phyloP scores from a whole-genome alignment of 1,140 invertebrate species.

The Drosophila bocqueti region DNA sequence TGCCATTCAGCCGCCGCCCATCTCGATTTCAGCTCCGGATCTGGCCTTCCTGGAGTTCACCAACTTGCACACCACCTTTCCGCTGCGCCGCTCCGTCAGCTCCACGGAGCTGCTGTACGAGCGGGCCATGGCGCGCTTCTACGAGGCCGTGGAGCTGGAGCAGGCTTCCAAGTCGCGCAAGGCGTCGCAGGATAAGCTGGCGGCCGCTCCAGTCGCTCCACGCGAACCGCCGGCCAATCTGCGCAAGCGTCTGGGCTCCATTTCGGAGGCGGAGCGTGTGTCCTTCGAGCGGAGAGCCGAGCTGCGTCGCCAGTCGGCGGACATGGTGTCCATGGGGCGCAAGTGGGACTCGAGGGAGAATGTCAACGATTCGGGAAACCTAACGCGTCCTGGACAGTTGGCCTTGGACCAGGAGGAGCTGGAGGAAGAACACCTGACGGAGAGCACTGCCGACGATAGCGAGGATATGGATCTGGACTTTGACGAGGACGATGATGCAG shows the following conservation, averaged over 20 bases:
- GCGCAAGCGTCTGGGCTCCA: slow-evolving; percentile 79
- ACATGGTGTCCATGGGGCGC: slow-evolving; percentile 56
- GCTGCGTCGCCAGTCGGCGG: slow-evolving; percentile 74
- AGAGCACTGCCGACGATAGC: slow-evolving; percentile 72
- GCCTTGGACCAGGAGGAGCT: slow-evolving; percentile 30
- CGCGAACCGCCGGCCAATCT: slow-evolving; percentile 48
- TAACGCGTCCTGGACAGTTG: slow-evolving; percentile 41
- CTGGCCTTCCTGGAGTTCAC: slow-evolving; percentile 86
- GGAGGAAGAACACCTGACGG: slow-evolving; percentile 63
- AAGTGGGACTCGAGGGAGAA: slow-evolving; percentile 82
- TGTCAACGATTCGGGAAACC: slow-evolving; percentile 44
- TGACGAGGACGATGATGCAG: slow-evolving; percentile 42
- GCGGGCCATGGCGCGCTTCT: slow-evolving; percentile 91
- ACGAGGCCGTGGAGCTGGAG: slow-evolving; percentile 90
- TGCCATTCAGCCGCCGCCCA: slow-evolving; percentile 89
- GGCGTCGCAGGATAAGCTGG: slow-evolving; percentile 51
- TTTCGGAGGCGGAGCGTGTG: slow-evolving; percentile 77
- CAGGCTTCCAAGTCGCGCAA: slow-evolving; percentile 87
- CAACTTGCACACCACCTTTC: slow-evolving; percentile 85
- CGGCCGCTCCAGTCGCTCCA: background rate
- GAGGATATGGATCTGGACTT: slow-evolving; percentile 58
- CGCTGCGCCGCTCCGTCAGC: slow-evolving; percentile 89
- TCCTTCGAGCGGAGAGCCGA: slow-evolving; percentile 78
- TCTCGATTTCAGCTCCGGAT: slow-evolving; percentile 92
- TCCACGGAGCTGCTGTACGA: slow-evolving; percentile 93